phyloP scores from a whole-genome alignment of 2,797 vertebrate species.

The Karalla daura region DNA sequence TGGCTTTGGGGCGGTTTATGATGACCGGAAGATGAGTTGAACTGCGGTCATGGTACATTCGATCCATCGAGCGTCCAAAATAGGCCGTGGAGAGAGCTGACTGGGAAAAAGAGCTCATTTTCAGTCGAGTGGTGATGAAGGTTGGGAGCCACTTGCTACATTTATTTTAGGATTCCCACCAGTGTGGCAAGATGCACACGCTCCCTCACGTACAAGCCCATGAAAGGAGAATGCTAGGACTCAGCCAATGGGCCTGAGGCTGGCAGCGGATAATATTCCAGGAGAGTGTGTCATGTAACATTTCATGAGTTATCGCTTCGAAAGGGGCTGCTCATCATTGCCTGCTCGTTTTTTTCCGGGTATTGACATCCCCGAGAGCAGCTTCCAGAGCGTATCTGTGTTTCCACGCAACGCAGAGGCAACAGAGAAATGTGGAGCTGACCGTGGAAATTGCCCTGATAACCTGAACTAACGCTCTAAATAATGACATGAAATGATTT shows the following conservation, averaged over 20 bases:
- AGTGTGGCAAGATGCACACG: conserved; percentile 82
- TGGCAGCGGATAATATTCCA: conserved; percentile 86
- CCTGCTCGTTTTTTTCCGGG: conserved; percentile 66
- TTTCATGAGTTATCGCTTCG: conserved; percentile 86
- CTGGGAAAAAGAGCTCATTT: conserved; percentile 83
- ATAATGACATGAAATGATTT: conserved; percentile 80
- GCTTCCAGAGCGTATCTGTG: conserved; percentile 71
- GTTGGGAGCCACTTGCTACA: conserved; percentile 83
- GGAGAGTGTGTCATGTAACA: conserved; percentile 86
- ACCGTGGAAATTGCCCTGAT: conserved; percentile 79
- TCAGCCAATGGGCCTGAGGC: conserved; percentile 76
- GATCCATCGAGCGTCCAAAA: conserved; percentile 81
- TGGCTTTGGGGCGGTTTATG: conserved; percentile 24
- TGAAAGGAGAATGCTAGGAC: conserved; percentile 86
- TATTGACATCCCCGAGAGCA: conserved; percentile 73
- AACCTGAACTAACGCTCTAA: conserved; percentile 80
- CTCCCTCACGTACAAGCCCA: conserved; percentile 81
- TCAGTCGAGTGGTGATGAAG: conserved; percentile 82
- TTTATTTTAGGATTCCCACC: conserved; percentile 89
- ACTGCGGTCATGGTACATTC: conserved; percentile 73
- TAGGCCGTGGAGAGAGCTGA: conserved; percentile 81
- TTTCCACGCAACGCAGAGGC: conserved; percentile 64
- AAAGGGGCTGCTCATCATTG: conserved; percentile 76
- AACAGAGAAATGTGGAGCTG: conserved; percentile 70
- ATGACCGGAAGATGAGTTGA: conserved; percentile 69